Percentiles rank a stretch among this genome's conserved stretches.
Evolutionary conservation across 2,113 vertebrate genomes (phyloP).

Genomic region (Sigmodon hispidus): DNA sequence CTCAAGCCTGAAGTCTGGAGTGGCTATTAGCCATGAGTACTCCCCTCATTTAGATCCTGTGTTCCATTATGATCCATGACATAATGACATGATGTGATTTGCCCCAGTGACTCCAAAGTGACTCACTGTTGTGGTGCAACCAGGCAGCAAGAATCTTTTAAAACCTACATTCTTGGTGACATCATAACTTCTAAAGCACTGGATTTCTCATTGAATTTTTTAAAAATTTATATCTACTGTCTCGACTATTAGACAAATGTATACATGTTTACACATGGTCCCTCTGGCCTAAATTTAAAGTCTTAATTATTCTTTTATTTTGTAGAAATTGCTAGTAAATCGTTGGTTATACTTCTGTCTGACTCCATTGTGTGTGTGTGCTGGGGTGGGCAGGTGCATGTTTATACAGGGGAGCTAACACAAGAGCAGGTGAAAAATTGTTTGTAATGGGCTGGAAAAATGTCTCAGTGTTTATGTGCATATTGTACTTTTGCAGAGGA

Average conservation of each 20-base stretch:
- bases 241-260: neutral
- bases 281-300: neutral
- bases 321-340: neutral
- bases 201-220: neutral
- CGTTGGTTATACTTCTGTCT: neutral
- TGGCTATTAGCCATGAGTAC: neutral
- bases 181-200: neutral
- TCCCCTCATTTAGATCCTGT: neutral
- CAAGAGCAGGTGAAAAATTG: neutral
- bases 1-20: constrained; percentile 38
- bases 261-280: neutral
- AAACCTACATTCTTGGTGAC: constrained; percentile 24
- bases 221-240: neutral
- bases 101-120: neutral
- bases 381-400: no score
- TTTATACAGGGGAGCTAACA: neutral
- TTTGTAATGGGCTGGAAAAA: neutral
- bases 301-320: neutral
- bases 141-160: constrained; percentile 31
- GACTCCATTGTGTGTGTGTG: neutral
- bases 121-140: neutral
- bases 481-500: neutral
- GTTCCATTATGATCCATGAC: constrained; percentile 37
- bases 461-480: neutral
- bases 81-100: constrained; percentile 58